Evolutionary conservation across 2,113 vertebrate genomes (phyloP).

Genomic region (Dolichotis patagonum): DNA sequence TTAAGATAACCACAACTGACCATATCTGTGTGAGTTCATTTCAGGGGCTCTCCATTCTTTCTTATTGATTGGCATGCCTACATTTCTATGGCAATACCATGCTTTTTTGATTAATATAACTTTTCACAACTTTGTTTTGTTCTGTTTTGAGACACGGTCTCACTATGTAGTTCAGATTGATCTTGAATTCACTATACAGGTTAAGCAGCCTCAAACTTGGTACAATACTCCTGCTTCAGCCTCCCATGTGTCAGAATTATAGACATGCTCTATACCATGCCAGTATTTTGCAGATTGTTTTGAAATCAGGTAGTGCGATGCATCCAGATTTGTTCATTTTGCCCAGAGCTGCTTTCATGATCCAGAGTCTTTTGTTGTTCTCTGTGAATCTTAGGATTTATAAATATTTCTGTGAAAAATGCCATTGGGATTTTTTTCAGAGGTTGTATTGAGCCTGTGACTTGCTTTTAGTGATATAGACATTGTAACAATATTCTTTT

Average conservation of each 20-base stretch:
- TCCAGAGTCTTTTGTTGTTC: background rate
- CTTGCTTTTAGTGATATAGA: background rate
- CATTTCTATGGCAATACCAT: background rate
- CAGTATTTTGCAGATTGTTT: background rate
- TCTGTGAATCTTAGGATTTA: background rate
- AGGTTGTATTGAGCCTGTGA: background rate
- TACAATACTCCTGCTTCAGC: background rate
- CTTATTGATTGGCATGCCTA: background rate
- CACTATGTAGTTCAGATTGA: background rate
- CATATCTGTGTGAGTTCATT: background rate
- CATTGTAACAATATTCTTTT: background rate
- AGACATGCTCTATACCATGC: background rate
- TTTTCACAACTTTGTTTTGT: background rate
- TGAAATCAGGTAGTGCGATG: background rate
- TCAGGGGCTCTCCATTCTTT: background rate
- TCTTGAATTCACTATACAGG: background rate
- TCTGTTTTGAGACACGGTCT: background rate
- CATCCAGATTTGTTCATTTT: background rate
- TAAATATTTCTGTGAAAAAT: background rate
- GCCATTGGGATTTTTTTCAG: too few relatives aligned
- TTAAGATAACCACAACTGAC: background rate
- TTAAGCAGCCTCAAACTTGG: background rate
- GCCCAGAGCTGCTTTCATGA: background rate
- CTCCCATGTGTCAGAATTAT: background rate
- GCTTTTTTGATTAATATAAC: background rate